Evolutionary conservation across 1,140 invertebrate genomes (phyloP).

Genomic region (Drosophila tani): DNA sequence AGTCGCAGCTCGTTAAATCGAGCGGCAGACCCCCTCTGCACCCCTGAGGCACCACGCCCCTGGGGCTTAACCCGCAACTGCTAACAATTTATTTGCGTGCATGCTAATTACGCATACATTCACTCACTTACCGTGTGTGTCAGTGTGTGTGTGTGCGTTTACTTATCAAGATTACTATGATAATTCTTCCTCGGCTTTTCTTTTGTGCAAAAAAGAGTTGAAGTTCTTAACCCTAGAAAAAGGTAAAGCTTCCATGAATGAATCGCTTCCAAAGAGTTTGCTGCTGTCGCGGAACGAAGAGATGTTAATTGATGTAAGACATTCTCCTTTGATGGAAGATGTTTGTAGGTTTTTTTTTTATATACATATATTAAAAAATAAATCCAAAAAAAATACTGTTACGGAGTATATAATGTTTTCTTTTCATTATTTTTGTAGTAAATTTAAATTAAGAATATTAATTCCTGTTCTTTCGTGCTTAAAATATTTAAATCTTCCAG

Average conservation of each 20-base stretch:
- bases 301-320: slow-evolving; percentile 3
- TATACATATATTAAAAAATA: not conserved
- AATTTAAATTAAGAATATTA: not conserved
- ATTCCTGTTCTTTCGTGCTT: not conserved
- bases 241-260: slow-evolving; percentile 26
- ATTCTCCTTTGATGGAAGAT: not conserved
- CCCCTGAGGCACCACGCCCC: slow-evolving; percentile 2
- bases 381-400: not conserved
- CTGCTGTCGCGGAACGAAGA: not conserved
- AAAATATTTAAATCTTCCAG: not conserved
- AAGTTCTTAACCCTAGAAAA: slow-evolving; percentile 32
- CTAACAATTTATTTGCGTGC: slow-evolving; percentile 69
- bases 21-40: slow-evolving; percentile 43
- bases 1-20: slow-evolving; percentile 79
- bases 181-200: slow-evolving; percentile 33
- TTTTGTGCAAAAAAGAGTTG: slow-evolving; percentile 16
- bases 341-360: not conserved
- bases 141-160: slow-evolving; percentile 34
- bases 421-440: not conserved
- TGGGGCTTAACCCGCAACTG: slow-evolving; percentile 41
- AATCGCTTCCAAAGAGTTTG: not conserved
- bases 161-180: slow-evolving; percentile 55
- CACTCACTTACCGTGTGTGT: not conserved
- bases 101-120: slow-evolving; percentile 75
- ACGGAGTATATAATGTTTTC: not conserved